These are phyloP conservation scores for Lophotis ruficrista DNA, from an alignment of 2,113 vertebrate species.

Conservation along the genomic window DNA sequence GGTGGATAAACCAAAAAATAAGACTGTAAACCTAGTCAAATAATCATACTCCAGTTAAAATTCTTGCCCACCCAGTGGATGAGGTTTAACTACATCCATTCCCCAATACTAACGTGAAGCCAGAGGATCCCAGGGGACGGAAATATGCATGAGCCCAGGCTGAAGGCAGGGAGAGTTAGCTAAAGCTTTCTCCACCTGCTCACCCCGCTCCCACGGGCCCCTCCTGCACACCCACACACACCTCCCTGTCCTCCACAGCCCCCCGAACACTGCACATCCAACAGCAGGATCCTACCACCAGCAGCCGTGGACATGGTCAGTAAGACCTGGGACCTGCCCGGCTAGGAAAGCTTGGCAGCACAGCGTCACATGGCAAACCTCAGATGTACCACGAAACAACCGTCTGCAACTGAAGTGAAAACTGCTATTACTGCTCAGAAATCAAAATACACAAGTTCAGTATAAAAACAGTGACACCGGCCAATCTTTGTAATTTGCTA, in stretches of 20 bases:
- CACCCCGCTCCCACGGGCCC: rapidly evolving
- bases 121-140: background rate
- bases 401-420: background rate
- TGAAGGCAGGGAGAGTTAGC: background rate
- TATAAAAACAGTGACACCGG: background rate
- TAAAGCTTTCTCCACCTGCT: background rate
- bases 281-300: background rate
- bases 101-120: background rate
- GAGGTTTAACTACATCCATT: background rate
- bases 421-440: background rate
- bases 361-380: background rate
- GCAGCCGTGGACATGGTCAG: rapidly evolving
- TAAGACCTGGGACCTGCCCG: background rate
- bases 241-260: background rate
- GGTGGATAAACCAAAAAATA: background rate
- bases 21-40: background rate
- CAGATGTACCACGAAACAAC: background rate
- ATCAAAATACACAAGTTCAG: background rate
- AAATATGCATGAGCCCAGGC: background rate
- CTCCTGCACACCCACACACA: too few relatives aligned
- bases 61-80: background rate
- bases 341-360: background rate
- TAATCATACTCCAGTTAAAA: background rate
- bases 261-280: rapidly evolving
- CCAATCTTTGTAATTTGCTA: background rate